phyloP scores from a whole-genome alignment of 2,113 vertebrate genomes.

The Tachysurus vachellii region DNA sequence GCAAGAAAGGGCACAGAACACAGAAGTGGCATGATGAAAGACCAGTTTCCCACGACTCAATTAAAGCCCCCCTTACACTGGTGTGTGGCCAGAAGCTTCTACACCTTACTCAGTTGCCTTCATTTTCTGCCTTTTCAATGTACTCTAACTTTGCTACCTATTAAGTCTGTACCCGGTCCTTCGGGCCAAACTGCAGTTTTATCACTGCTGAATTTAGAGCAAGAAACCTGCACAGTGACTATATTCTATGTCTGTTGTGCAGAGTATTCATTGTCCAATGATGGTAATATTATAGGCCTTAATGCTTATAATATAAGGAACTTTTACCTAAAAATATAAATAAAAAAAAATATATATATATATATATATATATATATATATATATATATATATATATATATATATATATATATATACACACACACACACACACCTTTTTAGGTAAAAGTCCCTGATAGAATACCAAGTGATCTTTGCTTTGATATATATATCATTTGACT shows the following conservation, averaged over 20 bases:
- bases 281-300: no score
- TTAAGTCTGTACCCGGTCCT: slow-evolving; percentile 36
- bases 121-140: slow-evolving; percentile 44
- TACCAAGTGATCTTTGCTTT: no score
- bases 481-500: no score
- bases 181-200: slow-evolving; percentile 4
- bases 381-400: no score
- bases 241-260: slow-evolving; percentile 10
- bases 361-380: no score
- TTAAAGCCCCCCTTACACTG: slow-evolving; percentile 64
- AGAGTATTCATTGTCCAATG: no score
- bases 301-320: no score
- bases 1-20: slow-evolving; percentile 60
- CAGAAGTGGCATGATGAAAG: slow-evolving; percentile 57
- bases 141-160: slow-evolving; percentile 48
- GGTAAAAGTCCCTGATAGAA: no score
- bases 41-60: slow-evolving; percentile 59
- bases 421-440: no score
- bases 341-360: no score
- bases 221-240: slow-evolving; percentile 7
- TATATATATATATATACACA: no score
- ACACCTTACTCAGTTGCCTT: slow-evolving; percentile 48
- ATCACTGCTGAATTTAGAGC: slow-evolving; percentile 9
- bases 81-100: slow-evolving; percentile 56
- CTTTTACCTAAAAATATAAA: no score